phyloP scores from a whole-genome alignment of 1,140 invertebrate species.

The Paralvinella palmiformis region DNA sequence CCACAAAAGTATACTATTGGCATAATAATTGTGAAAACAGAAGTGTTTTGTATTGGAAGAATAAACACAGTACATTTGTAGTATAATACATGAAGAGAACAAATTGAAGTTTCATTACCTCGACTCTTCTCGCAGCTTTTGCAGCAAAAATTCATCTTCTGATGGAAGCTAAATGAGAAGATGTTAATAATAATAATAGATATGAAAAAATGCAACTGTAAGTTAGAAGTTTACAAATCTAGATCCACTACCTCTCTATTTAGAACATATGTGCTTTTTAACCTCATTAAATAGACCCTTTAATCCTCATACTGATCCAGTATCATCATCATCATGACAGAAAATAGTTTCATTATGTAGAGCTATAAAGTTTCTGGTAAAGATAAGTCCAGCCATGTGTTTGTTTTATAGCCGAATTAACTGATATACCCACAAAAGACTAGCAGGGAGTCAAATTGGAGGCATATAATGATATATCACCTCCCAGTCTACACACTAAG shows the following conservation, averaged over 20 bases:
- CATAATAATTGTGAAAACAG: background rate
- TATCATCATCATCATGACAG: background rate
- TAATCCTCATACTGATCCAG: background rate
- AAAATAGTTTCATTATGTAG: background rate
- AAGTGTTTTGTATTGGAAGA: background rate
- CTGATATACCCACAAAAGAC: too few relatives aligned
- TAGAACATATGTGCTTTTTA: background rate
- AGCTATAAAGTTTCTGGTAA: too few relatives aligned
- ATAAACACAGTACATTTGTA: background rate
- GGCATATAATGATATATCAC: too few relatives aligned
- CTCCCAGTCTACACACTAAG: too few relatives aligned
- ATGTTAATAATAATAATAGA: background rate
- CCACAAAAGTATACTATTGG: background rate
- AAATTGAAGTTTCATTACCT: constrained; percentile 29
- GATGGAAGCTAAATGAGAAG: constrained; percentile 54
- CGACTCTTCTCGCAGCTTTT: constrained; percentile 80
- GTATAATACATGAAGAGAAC: background rate
- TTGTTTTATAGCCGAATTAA: too few relatives aligned
- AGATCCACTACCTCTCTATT: background rate
- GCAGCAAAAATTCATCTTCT: constrained; percentile 66
- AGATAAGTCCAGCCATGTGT: too few relatives aligned
- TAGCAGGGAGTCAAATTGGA: too few relatives aligned
- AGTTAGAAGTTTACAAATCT: background rate
- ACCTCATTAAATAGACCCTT: background rate
- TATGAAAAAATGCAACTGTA: background rate